Evolutionary conservation across 1,140 invertebrate species (phyloP).

Genomic region (Scaptomyza pallida): DNA sequence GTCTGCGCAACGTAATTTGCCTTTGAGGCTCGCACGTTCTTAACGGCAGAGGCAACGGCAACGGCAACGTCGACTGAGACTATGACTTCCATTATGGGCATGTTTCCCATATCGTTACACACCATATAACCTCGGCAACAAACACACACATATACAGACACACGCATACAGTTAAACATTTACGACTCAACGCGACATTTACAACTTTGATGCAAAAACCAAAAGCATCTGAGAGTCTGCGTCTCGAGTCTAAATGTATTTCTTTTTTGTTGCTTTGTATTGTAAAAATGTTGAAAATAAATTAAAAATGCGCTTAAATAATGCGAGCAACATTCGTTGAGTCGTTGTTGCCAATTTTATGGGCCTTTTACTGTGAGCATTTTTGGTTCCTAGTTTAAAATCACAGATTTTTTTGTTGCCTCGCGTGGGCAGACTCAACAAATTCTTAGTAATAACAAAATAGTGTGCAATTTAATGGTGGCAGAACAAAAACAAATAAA

Average conservation of each 20-base stretch:
- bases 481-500: slow-evolving; percentile 37
- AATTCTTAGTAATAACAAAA: slow-evolving; percentile 17
- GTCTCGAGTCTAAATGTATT: slow-evolving; percentile 44
- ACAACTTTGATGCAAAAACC: slow-evolving; percentile 78
- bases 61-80: slow-evolving; percentile 33
- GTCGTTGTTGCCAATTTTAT: slow-evolving; percentile 47
- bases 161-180: slow-evolving; percentile 39
- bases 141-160: slow-evolving; percentile 9
- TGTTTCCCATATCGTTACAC: slow-evolving; percentile 56
- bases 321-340: slow-evolving; percentile 42
- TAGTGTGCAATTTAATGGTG: slow-evolving; percentile 29
- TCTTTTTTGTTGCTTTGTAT: slow-evolving; percentile 40
- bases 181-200: slow-evolving; percentile 80
- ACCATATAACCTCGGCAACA: slow-evolving; percentile 55
- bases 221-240: slow-evolving; percentile 35
- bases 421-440: slow-evolving; percentile 36
- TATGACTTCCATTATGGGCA: slow-evolving; percentile 31
- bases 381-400: slow-evolving; percentile 64
- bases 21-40: slow-evolving; percentile 76
- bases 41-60: slow-evolving; percentile 1
- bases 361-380: slow-evolving; percentile 45
- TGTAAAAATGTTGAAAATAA: slow-evolving; percentile 81
- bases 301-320: slow-evolving; percentile 78
- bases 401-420: slow-evolving; percentile 9
- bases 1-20: slow-evolving; percentile 79